A percentile compares a stretch with the other conserved stretches of the same genome.
Evolutionary conservation across 2,888 invertebrate genomes (phyloP).

Genomic region (Endomychus coccineus): DNA sequence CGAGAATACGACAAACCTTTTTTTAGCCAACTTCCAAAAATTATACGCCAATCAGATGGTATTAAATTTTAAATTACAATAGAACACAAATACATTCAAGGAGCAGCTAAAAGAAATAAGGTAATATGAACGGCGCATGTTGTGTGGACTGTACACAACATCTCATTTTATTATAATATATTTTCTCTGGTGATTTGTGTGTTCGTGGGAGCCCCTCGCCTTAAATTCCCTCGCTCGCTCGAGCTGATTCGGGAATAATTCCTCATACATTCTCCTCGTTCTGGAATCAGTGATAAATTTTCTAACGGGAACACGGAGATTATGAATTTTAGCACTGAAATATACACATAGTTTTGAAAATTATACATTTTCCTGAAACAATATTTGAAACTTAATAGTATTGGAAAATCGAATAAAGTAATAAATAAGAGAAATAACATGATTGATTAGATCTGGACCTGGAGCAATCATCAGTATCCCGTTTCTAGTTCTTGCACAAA

Average conservation of each 20-base stretch:
- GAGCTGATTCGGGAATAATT: conserved; percentile 41
- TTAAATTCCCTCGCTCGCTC: conserved; percentile 31
- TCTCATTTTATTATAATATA: conserved; percentile 42
- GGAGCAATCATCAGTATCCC: too few relatives aligned
- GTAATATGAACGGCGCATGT: conserved; percentile 19
- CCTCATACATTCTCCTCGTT: conserved; percentile 28
- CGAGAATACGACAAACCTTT: too few relatives aligned
- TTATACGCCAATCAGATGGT: too few relatives aligned
- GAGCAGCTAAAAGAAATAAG: conserved; percentile 12
- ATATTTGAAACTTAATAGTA: too few relatives aligned
- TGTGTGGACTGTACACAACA: conserved; percentile 36
- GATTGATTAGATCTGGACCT: too few relatives aligned
- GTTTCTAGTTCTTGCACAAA: too few relatives aligned
- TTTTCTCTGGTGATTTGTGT: conserved; percentile 43
- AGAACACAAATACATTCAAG: conserved; percentile 14
- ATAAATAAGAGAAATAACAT: too few relatives aligned
- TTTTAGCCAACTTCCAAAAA: too few relatives aligned
- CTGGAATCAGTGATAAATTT: conserved; percentile 8
- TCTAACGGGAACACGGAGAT: conserved; percentile 9
- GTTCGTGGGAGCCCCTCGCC: conserved; percentile 33
- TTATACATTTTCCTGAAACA: too few relatives aligned
- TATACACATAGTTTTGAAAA: too few relatives aligned
- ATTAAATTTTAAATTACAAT: conserved; percentile 32
- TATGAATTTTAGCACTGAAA: too few relatives aligned
- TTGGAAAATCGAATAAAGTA: too few relatives aligned